These are phyloP conservation scores for Sepiola atlantica DNA, from an alignment of 2,888 invertebrate genomes.

Conservation along the genomic window DNA sequence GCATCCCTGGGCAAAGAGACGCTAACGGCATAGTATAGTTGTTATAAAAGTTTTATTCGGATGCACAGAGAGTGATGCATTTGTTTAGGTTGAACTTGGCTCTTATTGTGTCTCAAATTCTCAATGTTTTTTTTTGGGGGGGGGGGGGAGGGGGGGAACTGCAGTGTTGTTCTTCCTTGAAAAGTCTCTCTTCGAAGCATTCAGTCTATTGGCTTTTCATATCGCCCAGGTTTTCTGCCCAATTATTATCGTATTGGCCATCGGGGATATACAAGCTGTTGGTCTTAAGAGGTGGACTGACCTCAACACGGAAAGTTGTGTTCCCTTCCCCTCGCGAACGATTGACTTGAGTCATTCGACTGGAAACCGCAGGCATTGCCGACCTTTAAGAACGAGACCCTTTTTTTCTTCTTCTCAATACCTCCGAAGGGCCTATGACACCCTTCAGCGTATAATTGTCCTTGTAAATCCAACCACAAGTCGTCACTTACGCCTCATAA, in stretches of 20 bases:
- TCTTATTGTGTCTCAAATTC: too few species aligned
- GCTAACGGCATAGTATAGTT: too few species aligned
- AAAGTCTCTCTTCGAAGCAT: too few species aligned
- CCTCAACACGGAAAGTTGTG: neutral
- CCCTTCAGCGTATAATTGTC: neutral
- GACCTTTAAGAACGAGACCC: neutral
- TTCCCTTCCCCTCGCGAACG: neutral
- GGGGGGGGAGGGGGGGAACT: too few species aligned
- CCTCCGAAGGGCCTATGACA: neutral
- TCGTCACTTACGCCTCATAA: neutral
- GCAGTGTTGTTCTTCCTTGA: too few species aligned
- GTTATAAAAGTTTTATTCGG: too few species aligned
- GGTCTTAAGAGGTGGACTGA: neutral
- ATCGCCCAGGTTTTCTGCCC: neutral
- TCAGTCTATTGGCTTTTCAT: neutral
- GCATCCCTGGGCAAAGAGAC: too few species aligned
- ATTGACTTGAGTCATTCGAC: neutral
- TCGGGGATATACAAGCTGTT: conserved; percentile 5
- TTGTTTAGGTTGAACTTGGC: too few species aligned
- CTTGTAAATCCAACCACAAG: neutral
- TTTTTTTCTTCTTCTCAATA: neutral
- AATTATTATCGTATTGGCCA: neutral
- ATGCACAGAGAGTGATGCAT: too few species aligned
- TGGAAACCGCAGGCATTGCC: neutral
- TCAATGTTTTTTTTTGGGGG: too few species aligned